These are phyloP conservation scores for Lottia gigantea DNA, from an alignment of 2,888 invertebrate genomes.

Conservation along the genomic window DNA sequence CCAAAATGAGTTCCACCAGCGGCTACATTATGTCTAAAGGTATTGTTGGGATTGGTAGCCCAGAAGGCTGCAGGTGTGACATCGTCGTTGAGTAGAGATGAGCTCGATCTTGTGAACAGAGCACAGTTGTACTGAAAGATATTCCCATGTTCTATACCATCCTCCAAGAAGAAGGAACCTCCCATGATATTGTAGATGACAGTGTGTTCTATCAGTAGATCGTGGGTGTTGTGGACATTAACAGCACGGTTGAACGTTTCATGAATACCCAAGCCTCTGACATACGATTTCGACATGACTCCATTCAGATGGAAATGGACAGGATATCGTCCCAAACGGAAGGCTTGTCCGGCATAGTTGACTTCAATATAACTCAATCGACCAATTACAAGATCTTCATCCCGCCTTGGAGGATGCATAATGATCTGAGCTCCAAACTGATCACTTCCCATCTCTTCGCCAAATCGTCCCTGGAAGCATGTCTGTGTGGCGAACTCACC, in stretches of 20 bases:
- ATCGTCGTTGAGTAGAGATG: constrained; percentile 64
- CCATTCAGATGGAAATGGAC: constrained; percentile 61
- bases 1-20: constrained; percentile 66
- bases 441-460: constrained; percentile 56
- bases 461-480: constrained; percentile 64
- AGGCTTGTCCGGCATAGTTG: constrained; percentile 53
- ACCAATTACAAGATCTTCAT: constrained; percentile 27
- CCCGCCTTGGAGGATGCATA: constrained; percentile 31
- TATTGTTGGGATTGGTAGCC: constrained; percentile 65
- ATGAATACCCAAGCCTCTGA: constrained; percentile 52
- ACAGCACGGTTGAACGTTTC: constrained; percentile 60
- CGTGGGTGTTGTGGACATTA: constrained; percentile 52
- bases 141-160: constrained; percentile 62
- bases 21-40: constrained; percentile 54
- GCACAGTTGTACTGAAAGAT: constrained; percentile 60
- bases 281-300: constrained; percentile 51
- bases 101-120: constrained; percentile 56
- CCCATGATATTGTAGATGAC: constrained; percentile 65
- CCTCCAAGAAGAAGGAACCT: constrained; percentile 64
- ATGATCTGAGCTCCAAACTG: constrained; percentile 61
- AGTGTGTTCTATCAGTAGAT: constrained; percentile 44
- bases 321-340: constrained; percentile 60
- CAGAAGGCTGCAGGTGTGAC: constrained; percentile 65
- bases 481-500: constrained; percentile 64
- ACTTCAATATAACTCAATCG: constrained; percentile 46